Base-by-base conservation (phyloP, 2,888 invertebrate genomes). In the Itoplectis maculator region DNA sequence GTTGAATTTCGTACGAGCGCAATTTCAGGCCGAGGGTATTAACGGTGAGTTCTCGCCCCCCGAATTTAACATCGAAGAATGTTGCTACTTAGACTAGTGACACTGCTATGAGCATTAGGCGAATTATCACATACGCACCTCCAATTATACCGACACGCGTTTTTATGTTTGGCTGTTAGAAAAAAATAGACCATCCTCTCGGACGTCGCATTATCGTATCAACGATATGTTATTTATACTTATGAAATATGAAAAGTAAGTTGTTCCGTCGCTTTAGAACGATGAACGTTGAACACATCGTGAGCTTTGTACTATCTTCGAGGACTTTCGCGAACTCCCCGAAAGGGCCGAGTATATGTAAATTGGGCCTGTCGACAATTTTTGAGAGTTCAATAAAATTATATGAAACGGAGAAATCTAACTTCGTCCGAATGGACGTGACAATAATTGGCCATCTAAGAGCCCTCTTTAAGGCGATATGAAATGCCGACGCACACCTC, bases 1-100 rank as follows among this genome's bases (percentile, higher is more conserved):
- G 2, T 86, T 89, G 47, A 91, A 92, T 69, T 92, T 90, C 61
- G 87, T 92, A 29, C 89, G 90, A 9, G 86, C 89, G 4, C 91
- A 90, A 65, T 90, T 92, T 81, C 89, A 90, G 29, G 13, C 87
- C 0, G 89, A 90, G 56, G 83, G 84, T 15, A 84, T 86, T 40
- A 81, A 84, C 66, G 91, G 92, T 90, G 79, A 90, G 90, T 86
- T 29, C 2, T 13, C 29, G n/a, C 35, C 11, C 3, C 23, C 2
- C 18, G 4, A 23, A 54, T 54, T 54, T 2, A 51, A 51, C n/a
- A 15, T 15, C n/a, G n/a, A 13, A 11, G 18, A 7, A 54, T 2
- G 6, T 23, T 51, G 8, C 20, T 2, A 45, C 2, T 13, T 13
- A 45, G 0, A 20, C 20, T 51, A 0, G 9, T 2, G 8, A 23